These are phyloP conservation scores for Trachurus trachurus DNA, from an alignment of 2,797 vertebrate genomes.

Conservation along the genomic window DNA sequence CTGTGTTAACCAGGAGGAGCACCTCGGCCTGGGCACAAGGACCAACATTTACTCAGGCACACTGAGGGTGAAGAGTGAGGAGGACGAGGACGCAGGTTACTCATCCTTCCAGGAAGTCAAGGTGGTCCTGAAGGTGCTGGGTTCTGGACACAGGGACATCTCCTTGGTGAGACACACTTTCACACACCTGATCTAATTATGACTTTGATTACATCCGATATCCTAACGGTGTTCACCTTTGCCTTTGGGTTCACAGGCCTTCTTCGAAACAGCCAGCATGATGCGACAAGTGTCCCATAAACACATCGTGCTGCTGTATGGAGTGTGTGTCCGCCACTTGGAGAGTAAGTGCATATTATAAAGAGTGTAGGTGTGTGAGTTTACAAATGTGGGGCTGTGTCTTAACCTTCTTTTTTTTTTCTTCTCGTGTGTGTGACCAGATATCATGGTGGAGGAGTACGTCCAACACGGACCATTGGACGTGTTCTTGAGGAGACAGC, in stretches of 20 bases:
- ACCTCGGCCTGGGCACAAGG: conserved; percentile 93
- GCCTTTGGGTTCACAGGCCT: conserved; percentile 85
- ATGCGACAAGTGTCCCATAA: conserved; percentile 98
- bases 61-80: conserved; percentile 91
- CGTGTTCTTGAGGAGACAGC: conserved; percentile 93
- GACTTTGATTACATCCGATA: neutral
- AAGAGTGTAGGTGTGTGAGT: neutral
- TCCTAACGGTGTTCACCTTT: conserved; percentile 1
- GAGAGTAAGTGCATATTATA: conserved; percentile 91
- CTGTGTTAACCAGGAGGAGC: conserved; percentile 87
- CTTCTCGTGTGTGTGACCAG: conserved; percentile 78
- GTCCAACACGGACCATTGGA: conserved; percentile 95
- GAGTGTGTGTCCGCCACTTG: conserved; percentile 94
- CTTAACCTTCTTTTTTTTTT: neutral
- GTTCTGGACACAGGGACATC: conserved; percentile 96
- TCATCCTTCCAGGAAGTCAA: conserved; percentile 89
- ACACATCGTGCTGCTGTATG: conserved; percentile 95
- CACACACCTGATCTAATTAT: neutral
- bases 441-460: conserved; percentile 98
- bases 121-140: conserved; percentile 97
- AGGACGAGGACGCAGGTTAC: conserved; percentile 85
- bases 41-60: conserved; percentile 95
- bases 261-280: conserved; percentile 98
- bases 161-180: conserved; percentile 90
- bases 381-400: neutral